A percentile compares a stretch with the other conserved stretches of the same genome.
Evolutionary conservation across 1,140 invertebrate genomes (phyloP).

Genomic region (Stratiolaelaps scimitus): DNA sequence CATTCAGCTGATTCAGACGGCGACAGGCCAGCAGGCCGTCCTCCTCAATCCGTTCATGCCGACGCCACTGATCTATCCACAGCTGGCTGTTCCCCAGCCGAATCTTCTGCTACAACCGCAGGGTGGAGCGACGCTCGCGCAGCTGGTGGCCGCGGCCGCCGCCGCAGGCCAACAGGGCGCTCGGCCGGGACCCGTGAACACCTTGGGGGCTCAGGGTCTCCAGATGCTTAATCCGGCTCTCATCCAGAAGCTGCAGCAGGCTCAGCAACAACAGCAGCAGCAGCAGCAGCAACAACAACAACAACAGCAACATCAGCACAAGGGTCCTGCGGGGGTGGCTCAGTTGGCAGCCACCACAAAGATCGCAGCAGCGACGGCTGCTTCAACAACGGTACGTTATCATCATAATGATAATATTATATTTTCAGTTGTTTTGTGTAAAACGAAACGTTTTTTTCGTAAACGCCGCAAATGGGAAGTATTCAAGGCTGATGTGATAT

Average conservation of each 20-base stretch:
- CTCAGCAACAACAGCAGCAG: constrained; percentile 4
- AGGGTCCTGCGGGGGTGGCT: neutral
- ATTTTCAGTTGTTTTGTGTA: too few relatives aligned
- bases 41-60: constrained; percentile 19
- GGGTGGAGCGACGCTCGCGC: neutral
- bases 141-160: neutral
- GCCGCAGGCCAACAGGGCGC: neutral
- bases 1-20: constrained; percentile 22
- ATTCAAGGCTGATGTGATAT: too few relatives aligned
- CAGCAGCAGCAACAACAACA: constrained; percentile 10
- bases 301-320: constrained; percentile 5
- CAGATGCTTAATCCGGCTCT: constrained; percentile 16
- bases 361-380: neutral
- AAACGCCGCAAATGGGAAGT: too few relatives aligned
- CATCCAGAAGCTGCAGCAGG: constrained; percentile 11
- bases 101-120: constrained; percentile 16
- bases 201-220: constrained; percentile 5
- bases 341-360: neutral
- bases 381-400: constrained; percentile 9
- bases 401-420: too few relatives aligned
- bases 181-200: neutral
- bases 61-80: constrained; percentile 10
- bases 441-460: too few relatives aligned
- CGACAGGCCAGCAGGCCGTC: constrained; percentile 12
- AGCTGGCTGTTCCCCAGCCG: neutral